Evolutionary conservation across 2,113 vertebrate species (phyloP), one percentile per base, ranked within the genome.

Genomic region (Andinoacara biseriatus): DNA sequence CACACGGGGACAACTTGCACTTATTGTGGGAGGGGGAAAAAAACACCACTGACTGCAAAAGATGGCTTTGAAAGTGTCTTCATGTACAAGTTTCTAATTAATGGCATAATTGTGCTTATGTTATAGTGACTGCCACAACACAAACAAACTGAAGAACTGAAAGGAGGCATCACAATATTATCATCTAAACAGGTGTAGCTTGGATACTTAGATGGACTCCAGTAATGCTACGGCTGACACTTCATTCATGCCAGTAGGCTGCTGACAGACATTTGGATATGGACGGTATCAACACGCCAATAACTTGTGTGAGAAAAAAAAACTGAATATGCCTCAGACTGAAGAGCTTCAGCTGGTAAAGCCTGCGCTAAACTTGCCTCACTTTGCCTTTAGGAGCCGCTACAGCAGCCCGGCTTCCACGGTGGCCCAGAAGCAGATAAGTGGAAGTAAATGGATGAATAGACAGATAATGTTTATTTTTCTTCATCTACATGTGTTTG

Each of bases 1-100:
- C 24, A 65, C 90, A 61, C 69, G 54, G 88, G 90, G 86, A 91
- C 82, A 0, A 76, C 69, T 46, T 72, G 77, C 86, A 86, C 84
- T 91, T 83, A 81, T 40, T 72, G 78, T 57, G 76, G 40, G 38
- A 80, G 74, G 67, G 58, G 33, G 33, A 7, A 76, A 65, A 84
- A 10, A 82, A 61, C 82, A 4, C 3, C 63, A 58, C 9, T 80
- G 15, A 2, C 31, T 56, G 8, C 33, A 63, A 83, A 63, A 52
- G 57, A 54, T 22, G 7, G 15, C 33, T 38, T 62, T 29, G 24
- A 76, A 63, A 81, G 57, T 40, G 77, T 4, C 22, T 63, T 49
- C 46, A 65, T 85, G 84, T 65, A 90, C 75, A 80, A 5, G 58
- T 72, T 24, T 84, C 18, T 77, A 40, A 49, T 58, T n/a, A 67